Conservation (phyloP, 2,888 invertebrate species). For the Opisthograptis luteolata region DNA sequence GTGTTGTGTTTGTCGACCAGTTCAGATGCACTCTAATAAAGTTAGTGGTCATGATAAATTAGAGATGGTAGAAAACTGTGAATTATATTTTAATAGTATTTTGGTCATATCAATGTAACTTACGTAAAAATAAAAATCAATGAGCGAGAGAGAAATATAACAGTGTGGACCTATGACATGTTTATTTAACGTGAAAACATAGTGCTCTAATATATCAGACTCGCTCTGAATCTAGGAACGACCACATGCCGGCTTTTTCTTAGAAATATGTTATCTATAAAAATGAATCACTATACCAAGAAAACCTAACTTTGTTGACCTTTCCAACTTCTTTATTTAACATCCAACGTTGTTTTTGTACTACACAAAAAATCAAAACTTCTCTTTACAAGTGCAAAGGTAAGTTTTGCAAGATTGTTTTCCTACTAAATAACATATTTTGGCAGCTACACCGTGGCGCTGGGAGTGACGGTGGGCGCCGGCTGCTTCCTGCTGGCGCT, state of each 20-base stretch:
- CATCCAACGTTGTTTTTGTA: neutral
- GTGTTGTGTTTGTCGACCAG: no score
- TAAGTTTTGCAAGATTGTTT: no score
- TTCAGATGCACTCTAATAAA: no score
- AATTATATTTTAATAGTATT: no score
- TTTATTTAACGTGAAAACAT: neutral
- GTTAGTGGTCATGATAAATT: no score
- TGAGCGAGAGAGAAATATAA: conserved; percentile 6
- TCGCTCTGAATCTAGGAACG: conserved; percentile 2
- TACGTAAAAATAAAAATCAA: neutral
- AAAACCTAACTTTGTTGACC: no score
- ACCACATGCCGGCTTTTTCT: conserved; percentile 4
- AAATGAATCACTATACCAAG: no score
- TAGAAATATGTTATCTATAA: conserved; percentile 1
- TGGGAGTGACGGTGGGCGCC: conserved; percentile 90
- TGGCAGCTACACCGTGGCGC: conserved; percentile 88
- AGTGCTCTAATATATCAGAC: conserved; percentile 9
- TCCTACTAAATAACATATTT: conserved; percentile 2
- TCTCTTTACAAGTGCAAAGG: no score
- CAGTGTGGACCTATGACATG: conserved; percentile 5
- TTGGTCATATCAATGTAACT: no score
- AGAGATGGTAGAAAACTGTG: no score
- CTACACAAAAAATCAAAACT: no score
- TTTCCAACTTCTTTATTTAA: no score
- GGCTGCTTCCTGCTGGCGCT: conserved; percentile 89